These are phyloP conservation scores for Drosophila cognata DNA, from an alignment of 2,888 invertebrate genomes.

Conservation along the genomic window DNA sequence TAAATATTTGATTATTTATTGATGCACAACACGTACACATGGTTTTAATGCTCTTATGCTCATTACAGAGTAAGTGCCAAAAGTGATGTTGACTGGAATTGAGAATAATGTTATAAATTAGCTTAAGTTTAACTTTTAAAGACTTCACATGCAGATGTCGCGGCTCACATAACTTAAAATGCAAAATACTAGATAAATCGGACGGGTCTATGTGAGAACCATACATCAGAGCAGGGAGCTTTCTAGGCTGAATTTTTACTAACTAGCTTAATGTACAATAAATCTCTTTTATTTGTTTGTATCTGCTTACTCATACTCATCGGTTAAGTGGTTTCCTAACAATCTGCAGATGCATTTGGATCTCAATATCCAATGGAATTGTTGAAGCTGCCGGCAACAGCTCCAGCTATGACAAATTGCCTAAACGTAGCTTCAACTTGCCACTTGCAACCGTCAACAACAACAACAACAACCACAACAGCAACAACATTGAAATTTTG, in stretches of 20 bases:
- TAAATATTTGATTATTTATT: constrained; percentile 1
- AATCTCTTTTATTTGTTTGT: background rate
- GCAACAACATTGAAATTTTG: constrained; percentile 46
- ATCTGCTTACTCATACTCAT: background rate
- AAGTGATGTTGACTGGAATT: background rate
- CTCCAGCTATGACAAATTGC: constrained; percentile 73
- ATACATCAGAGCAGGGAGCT: background rate
- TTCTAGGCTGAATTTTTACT: background rate
- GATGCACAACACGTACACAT: background rate
- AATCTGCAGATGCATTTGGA: constrained; percentile 47
- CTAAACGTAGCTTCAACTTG: constrained; percentile 66
- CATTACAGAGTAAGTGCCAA: background rate
- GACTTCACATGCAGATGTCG: background rate
- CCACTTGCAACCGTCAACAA: constrained; percentile 44
- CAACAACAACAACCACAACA: constrained; percentile 25
- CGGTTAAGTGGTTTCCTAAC: constrained; percentile 12
- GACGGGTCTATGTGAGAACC: background rate
- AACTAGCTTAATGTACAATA: background rate
- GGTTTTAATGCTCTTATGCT: background rate
- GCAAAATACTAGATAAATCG: background rate
- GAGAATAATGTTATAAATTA: background rate
- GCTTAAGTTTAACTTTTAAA: background rate
- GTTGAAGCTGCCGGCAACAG: constrained; percentile 48
- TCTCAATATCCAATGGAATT: constrained; percentile 56
- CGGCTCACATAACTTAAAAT: background rate